A percentile compares a stretch with the other conserved stretches of the same genome.
phyloP scores from a whole-genome alignment of 2,888 invertebrate genomes.

The Thereva unica region DNA sequence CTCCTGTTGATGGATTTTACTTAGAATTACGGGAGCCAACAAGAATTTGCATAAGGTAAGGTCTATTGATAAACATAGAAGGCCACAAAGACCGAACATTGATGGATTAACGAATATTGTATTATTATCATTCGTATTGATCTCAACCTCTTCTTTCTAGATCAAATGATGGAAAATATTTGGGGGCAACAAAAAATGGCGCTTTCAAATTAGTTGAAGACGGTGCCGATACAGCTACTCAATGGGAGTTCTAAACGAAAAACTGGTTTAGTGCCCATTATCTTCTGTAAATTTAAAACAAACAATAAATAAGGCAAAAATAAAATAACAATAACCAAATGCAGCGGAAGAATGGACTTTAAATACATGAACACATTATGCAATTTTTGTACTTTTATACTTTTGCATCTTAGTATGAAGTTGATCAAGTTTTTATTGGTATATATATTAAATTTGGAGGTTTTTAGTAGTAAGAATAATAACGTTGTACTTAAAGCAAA shows the following conservation, averaged over 20 bases:
- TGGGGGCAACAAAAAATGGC: constrained; percentile 90
- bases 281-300: neutral
- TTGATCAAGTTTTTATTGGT: neutral
- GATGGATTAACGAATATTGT: neutral
- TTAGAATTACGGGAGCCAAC: constrained; percentile 92
- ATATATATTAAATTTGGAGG: constrained; percentile 6
- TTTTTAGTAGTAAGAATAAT: constrained; percentile 7
- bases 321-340: neutral
- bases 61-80: neutral
- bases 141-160: constrained; percentile 44
- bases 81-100: no score
- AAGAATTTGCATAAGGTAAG: constrained; percentile 81
- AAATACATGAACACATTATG: neutral
- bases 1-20: constrained; percentile 81
- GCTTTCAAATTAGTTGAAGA: constrained; percentile 81
- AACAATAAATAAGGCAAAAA: neutral
- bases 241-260: constrained; percentile 84
- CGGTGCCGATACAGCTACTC: constrained; percentile 79
- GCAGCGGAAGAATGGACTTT: neutral
- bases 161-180: constrained; percentile 69
- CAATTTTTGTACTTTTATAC: constrained; percentile 15
- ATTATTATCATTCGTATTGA: neutral
- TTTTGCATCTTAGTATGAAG: constrained; percentile 9
- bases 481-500: neutral
- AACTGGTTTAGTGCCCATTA: no score